Conservation (phyloP, 1,140 invertebrate genomes). For the Dysdera silvatica region DNA sequence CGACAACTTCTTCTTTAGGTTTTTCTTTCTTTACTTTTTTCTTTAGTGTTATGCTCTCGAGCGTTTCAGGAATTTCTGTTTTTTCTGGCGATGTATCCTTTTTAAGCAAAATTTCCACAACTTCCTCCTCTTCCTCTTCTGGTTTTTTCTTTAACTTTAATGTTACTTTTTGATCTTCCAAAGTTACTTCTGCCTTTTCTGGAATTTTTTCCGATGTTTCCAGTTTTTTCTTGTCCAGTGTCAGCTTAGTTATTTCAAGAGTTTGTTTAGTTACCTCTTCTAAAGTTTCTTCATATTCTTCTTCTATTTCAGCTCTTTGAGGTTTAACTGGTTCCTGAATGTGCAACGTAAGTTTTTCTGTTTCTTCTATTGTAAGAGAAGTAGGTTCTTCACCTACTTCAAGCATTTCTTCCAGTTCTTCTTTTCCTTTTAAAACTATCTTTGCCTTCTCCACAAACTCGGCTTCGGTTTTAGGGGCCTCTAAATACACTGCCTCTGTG, state of each 20-base stretch:
- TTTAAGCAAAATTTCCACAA: background rate
- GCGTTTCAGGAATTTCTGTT: background rate
- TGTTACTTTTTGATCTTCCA: background rate
- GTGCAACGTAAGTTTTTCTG: background rate
- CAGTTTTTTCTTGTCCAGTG: conserved; percentile 3
- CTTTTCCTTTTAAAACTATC: no score
- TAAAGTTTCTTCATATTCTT: conserved; percentile 12
- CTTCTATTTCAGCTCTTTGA: background rate
- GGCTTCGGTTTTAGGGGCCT: no score
- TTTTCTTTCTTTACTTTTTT: background rate
- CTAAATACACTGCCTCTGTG: no score
- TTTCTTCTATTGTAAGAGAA: background rate
- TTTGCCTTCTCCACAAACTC: no score
- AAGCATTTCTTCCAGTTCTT: background rate
- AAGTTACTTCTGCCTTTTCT: background rate
- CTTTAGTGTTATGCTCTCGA: background rate
- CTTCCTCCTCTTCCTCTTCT: conserved; percentile 39
- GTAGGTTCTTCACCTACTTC: background rate
- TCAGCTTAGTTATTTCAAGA: background rate
- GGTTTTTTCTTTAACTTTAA: conserved; percentile 23
- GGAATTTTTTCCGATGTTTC: background rate
- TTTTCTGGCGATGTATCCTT: background rate
- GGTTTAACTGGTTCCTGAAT: background rate
- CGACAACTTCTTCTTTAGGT: background rate
- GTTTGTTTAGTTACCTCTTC: background rate